Conservation (phyloP, 2,888 invertebrate genomes). For the Cerastis leucographa region DNA sequence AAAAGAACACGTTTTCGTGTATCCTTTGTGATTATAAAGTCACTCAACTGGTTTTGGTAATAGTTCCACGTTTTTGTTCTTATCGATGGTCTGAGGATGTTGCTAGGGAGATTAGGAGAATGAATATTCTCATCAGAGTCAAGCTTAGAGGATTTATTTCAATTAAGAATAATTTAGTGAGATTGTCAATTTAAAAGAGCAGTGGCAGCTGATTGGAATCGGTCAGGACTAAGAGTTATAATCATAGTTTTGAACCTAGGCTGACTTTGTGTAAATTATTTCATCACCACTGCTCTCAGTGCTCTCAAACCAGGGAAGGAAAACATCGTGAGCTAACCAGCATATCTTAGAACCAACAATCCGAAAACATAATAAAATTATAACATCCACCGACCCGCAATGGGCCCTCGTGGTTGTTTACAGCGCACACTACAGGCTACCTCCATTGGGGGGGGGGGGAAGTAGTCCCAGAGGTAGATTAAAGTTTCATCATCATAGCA, state of each 20-base stretch:
- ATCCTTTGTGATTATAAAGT: constrained; percentile 29
- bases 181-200: background rate
- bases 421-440: too few species aligned
- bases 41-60: constrained; percentile 34
- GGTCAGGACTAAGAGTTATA: background rate
- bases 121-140: background rate
- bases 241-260: background rate
- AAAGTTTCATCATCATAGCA: background rate
- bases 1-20: constrained; percentile 31
- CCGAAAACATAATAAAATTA: background rate
- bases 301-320: too few species aligned
- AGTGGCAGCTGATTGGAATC: too few species aligned
- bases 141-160: background rate
- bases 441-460: too few species aligned
- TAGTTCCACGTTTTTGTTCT: background rate
- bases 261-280: background rate
- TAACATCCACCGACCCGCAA: background rate
- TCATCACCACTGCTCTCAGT: background rate
- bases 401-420: background rate
- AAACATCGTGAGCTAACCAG: background rate
- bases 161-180: background rate
- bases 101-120: constrained; percentile 8
- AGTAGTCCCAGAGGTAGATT: background rate
- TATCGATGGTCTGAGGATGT: background rate
- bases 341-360: background rate